Evolutionary conservation across 2,113 vertebrate species (phyloP), one percentile per base, ranked within the genome.

Genomic region (Lampris incognitus): DNA sequence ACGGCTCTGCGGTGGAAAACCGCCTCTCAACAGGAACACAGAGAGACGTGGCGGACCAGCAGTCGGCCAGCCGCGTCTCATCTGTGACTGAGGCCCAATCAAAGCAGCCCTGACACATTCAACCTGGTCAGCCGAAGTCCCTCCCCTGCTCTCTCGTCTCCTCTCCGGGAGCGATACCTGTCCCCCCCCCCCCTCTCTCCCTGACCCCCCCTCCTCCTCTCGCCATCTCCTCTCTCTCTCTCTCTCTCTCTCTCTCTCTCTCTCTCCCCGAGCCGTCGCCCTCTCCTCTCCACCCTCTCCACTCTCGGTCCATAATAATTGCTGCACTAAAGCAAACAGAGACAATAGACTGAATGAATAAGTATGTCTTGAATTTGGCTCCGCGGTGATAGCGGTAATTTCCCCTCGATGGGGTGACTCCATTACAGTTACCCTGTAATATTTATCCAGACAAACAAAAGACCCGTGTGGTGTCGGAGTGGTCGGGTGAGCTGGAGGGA

Each of bases 391-490:
- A 81, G 87, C 60, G 44, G 82, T 85, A 78, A 89, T 90, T 90
- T 87, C 77, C 79, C 82, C 73, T 84, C 42, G 64, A 84, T 90
- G 88, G 87, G 24, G 89, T 90, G 91, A 92, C 85, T 90, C 87
- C 83, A 85, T 88, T 89, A 89, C 87, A 88, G 90, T 92, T 91
- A 91, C 83, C 79, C 76, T 79, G 84, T 81, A 87, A 88, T 88
- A 83, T 91, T 91, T 85, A 88, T 76, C 82, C 80, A 86, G 86
- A 86, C 86, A 89, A 89, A 90, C 78, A 87, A 89, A 24, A 78
- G 85, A 69, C 69, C 80, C 62, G 85, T 10, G 11, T 42, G 69
- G 11, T 42, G 69, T 68, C 67, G 79, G 79, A 64, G 84, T 63
- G 76, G 76, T 11, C 50, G 4, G 50, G 9, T 8, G 50, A 49